phyloP scores from a whole-genome alignment of 2,797 vertebrate genomes.

The Megalops cyprinoides region DNA sequence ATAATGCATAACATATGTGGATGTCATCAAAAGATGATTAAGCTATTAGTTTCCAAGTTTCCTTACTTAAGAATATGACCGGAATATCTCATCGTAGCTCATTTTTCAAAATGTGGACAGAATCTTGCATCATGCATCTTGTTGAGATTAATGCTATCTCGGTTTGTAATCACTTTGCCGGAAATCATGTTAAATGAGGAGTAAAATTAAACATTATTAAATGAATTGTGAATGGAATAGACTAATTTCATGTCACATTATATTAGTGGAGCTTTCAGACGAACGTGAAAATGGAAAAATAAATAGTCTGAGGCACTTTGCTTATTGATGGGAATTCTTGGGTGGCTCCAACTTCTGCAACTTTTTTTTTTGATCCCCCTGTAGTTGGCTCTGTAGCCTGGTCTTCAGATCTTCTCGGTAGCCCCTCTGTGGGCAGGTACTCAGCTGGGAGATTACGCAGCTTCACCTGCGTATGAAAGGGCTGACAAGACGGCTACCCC shows the following conservation, averaged over 20 bases:
- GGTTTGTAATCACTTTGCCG: conserved; percentile 89
- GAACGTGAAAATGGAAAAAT: conserved; percentile 72
- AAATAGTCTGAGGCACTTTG: conserved; percentile 64
- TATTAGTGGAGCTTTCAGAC: conserved; percentile 85
- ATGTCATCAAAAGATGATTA: conserved; percentile 87
- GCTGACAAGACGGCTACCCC: conserved; percentile 7
- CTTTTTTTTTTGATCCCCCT: conserved; percentile 51
- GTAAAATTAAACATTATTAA: conserved; percentile 95
- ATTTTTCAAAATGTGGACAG: conserved; percentile 77
- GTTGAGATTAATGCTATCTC: conserved; percentile 83
- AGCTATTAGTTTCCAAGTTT: conserved; percentile 84
- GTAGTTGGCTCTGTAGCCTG: conserved; percentile 79
- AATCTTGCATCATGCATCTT: conserved; percentile 82
- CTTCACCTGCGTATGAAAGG: neutral
- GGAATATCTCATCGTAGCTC: conserved; percentile 79
- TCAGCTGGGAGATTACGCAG: neutral
- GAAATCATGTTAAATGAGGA: conserved; percentile 93
- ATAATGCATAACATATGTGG: conserved; percentile 86
- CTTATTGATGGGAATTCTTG: conserved; percentile 49
- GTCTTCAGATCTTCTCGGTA: neutral
- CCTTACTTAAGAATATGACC: conserved; percentile 87
- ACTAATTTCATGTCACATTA: conserved; percentile 91
- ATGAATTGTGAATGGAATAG: conserved; percentile 83
- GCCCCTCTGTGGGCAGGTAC: no score
- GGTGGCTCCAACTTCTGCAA: conserved; percentile 33